A percentile compares a stretch with the other conserved stretches of the same genome.
phyloP scores from a whole-genome alignment of 2,113 vertebrate species.

The Chaetodon auriga region DNA sequence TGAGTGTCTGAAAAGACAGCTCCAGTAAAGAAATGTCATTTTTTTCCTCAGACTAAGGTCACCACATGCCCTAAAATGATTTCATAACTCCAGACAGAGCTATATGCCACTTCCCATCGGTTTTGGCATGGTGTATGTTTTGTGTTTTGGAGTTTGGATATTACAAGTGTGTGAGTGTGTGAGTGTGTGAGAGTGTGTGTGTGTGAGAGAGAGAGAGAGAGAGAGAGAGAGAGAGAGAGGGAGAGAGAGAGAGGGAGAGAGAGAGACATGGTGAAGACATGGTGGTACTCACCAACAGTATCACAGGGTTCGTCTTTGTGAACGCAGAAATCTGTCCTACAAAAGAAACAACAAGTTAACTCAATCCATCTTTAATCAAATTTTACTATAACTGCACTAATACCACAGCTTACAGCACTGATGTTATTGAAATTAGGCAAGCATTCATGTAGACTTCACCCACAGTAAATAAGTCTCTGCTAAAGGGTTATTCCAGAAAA shows the following conservation, averaged over 20 bases:
- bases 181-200: too few relatives aligned
- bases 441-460: neutral
- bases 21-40: too few relatives aligned
- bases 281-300: constrained; percentile 91
- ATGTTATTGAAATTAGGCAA: neutral
- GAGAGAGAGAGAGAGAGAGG: too few relatives aligned
- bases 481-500: neutral
- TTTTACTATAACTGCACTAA: neutral
- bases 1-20: too few relatives aligned
- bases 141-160: too few relatives aligned
- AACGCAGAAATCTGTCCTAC: constrained; percentile 98
- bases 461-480: neutral
- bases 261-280: neutral
- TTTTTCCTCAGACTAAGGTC: too few relatives aligned
- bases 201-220: neutral
- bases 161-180: too few relatives aligned
- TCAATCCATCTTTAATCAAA: neutral
- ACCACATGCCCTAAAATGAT: too few relatives aligned
- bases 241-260: too few relatives aligned
- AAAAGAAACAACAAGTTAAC: constrained; percentile 64
- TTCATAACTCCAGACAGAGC: too few relatives aligned
- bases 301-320: constrained; percentile 98
- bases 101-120: too few relatives aligned
- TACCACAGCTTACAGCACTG: neutral
- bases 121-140: too few relatives aligned